phyloP scores from a whole-genome alignment of 2,113 vertebrate genomes.

The rabbit (Oryctolagus cuniculus) region DNA sequence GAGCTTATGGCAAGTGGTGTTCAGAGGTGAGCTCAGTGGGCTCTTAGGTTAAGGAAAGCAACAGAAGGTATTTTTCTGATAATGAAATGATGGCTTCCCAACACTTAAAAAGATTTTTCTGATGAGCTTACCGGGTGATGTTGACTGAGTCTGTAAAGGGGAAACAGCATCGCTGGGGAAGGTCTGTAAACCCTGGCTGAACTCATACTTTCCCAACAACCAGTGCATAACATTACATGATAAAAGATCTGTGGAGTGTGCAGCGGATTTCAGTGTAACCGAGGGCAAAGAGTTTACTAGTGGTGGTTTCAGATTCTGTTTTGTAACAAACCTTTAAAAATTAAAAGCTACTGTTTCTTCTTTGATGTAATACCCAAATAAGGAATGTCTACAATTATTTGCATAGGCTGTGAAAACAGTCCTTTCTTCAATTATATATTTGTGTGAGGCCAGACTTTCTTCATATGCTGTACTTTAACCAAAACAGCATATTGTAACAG shows the following conservation, averaged over 20 bases:
- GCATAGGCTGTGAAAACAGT: conserved; percentile 38
- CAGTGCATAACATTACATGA: background rate
- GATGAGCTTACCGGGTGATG: background rate
- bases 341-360: conserved; percentile 29
- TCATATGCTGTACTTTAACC: conserved; percentile 7
- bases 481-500: conserved; percentile 47
- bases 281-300: background rate
- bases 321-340: conserved; percentile 51
- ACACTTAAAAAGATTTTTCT: background rate
- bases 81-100: background rate
- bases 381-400: background rate
- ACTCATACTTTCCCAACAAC: conserved; percentile 27
- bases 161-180: background rate
- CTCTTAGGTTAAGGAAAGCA: background rate
- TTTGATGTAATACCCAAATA: conserved; percentile 16
- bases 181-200: background rate
- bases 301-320: conserved; percentile 16
- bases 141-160: background rate
- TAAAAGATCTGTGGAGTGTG: background rate
- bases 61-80: background rate
- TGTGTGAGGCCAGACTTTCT: conserved; percentile 50
- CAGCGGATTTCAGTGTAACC: background rate
- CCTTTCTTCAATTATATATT: conserved; percentile 32
- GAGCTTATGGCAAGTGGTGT: background rate
- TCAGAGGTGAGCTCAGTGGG: background rate